Base-by-base conservation (phyloP, 2,888 invertebrate genomes). In the Drosophila mulleri region DNA sequence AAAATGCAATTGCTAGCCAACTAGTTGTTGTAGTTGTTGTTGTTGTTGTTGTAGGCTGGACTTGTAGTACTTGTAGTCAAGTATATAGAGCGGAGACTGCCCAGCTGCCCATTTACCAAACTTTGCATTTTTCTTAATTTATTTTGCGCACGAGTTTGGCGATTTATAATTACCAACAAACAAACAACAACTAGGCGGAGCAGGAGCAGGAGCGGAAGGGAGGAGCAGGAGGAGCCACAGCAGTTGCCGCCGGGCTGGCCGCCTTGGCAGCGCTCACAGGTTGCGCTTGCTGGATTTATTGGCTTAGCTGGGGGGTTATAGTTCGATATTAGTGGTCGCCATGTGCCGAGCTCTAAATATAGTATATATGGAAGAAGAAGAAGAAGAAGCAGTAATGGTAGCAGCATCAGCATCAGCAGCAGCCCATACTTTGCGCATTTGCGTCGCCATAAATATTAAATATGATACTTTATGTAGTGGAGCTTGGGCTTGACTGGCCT, bases 401-500 rank as follows among this genome's bases (percentile, higher is more conserved):
- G 0, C 50, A 56, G 52, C 39, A 68, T 61, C 42, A 16, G n/a
- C n/a, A n/a, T 14, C 12, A 26, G 35, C 14, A 50, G 60, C 42
- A 29, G 63, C 64, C 48, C 65, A 69, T 72, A 75, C 75, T 67
- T 68, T 72, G 81, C 74, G 73, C 77, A 78, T 81, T 82, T 82
- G 81, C 75, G 84, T 72, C 64, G 67, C 80, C 80, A 91, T 91
- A 91, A 91, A 91, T 91, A 88, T 91, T 89, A 90, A 89, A 91
- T 91, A 80, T 85, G 86, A 91, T 91, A 91, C 83, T 78, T 83
- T 84, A 84, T 82, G 75, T 80, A 80, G 75, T 71, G 58, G 63
- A 71, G 76, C 50, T 66, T 41, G 39, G 69, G 57, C 57, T 54
- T 69, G 66, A 60, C 75, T 81, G 74, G 74, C 35, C 57, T 67